Percentiles rank a stretch among this genome's conserved stretches.
These are phyloP conservation scores for Drosophila busckii DNA, from an alignment of 1,140 invertebrate genomes.

Conservation along the genomic window DNA sequence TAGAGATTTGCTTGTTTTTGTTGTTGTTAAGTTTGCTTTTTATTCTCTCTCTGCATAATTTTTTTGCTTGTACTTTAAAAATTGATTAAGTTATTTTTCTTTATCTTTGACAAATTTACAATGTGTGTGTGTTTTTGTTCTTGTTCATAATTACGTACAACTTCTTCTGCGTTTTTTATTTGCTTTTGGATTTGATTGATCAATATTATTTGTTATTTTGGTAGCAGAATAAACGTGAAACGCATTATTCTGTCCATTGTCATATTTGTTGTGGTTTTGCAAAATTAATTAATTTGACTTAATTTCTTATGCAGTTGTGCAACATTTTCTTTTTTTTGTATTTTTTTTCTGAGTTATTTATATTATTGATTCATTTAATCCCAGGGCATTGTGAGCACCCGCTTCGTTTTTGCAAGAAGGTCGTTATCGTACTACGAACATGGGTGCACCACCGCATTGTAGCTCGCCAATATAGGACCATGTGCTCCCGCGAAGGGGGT, in stretches of 20 bases:
- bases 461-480: conserved; percentile 81
- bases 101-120: conserved; percentile 66
- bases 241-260: conserved; percentile 23
- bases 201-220: conserved; percentile 56
- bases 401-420: conserved; percentile 85
- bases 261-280: conserved; percentile 24
- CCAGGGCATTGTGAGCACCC: conserved; percentile 82
- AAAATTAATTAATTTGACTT: conserved; percentile 47
- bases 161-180: conserved; percentile 69
- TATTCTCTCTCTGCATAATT: conserved; percentile 16
- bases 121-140: conserved; percentile 65
- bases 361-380: conserved; percentile 79
- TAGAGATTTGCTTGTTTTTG: conserved; percentile 50
- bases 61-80: conserved; percentile 14
- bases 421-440: conserved; percentile 83
- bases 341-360: conserved; percentile 33
- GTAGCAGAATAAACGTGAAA: conserved; percentile 25
- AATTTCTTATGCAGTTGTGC: conserved; percentile 58
- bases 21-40: conserved; percentile 24
- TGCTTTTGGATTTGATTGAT: conserved; percentile 68
- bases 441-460: conserved; percentile 84
- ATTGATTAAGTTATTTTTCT: conserved; percentile 10
- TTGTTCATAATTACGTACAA: conserved; percentile 76
- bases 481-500: conserved; percentile 84
- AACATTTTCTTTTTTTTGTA: conserved; percentile 37